Evolutionary conservation across 2,113 vertebrate genomes (phyloP).

Genomic region (Pterocles orientalis): DNA sequence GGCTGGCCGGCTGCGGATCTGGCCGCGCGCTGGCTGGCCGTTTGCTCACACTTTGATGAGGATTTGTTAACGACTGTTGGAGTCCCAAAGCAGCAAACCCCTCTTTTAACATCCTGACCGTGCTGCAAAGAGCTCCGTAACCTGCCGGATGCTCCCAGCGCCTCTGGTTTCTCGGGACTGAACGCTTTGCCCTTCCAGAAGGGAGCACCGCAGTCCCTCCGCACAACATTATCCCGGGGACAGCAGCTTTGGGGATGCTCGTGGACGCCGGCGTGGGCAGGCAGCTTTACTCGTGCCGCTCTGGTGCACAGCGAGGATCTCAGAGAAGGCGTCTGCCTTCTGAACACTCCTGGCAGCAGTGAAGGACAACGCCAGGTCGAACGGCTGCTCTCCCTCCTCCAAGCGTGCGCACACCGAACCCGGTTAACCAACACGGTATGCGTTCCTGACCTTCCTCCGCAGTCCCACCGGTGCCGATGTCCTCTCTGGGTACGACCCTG

Average conservation of each 20-base stretch:
- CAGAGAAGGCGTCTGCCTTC: background rate
- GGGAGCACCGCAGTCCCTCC: background rate
- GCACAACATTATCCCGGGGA: background rate
- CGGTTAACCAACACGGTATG: background rate
- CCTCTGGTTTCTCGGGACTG: background rate
- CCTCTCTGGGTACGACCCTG: background rate
- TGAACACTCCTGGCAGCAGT: background rate
- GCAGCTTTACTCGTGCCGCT: background rate
- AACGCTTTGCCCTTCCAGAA: background rate
- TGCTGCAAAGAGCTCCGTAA: background rate
- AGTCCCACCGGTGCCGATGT: background rate
- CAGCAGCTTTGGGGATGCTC: background rate
- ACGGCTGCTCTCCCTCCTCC: background rate
- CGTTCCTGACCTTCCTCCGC: background rate
- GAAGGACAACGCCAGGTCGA: background rate
- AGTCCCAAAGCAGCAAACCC: background rate
- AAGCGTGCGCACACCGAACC: rapidly evolving
- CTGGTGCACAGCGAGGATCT: background rate
- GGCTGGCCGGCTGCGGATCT: rapidly evolving
- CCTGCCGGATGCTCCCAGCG: background rate
- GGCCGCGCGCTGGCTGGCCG: rapidly evolving
- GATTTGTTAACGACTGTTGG: background rate
- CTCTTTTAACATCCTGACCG: background rate
- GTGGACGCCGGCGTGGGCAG: background rate
- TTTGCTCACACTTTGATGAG: background rate